phyloP scores from a whole-genome alignment of 1,140 invertebrate species.

The Sarcophaga bullata region DNA sequence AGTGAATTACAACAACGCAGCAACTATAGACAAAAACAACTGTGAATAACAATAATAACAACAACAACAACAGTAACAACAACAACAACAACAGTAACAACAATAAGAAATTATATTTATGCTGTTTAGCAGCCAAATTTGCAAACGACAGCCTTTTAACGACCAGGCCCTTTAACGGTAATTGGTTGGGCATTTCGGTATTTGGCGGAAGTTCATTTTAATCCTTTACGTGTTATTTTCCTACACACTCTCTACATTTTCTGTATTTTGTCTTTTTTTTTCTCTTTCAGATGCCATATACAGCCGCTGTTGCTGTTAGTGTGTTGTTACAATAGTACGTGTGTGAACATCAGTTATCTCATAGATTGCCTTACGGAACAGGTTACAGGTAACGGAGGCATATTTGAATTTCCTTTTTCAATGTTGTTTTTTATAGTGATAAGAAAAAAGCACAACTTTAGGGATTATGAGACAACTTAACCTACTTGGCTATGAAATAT shows the following conservation, averaged over 20 bases:
- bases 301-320: background rate
- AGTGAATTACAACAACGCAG: no score
- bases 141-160: slow-evolving; percentile 39
- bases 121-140: slow-evolving; percentile 21
- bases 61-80: background rate
- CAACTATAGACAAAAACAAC: no score
- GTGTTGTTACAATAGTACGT: background rate
- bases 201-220: slow-evolving; percentile 37
- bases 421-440: background rate
- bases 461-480: no score
- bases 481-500: no score
- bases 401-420: slow-evolving; percentile 30
- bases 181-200: slow-evolving; percentile 37
- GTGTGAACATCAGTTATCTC: background rate
- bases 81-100: background rate
- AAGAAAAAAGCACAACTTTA: no score
- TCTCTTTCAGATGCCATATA: background rate
- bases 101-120: background rate
- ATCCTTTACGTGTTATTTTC: background rate
- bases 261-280: no score
- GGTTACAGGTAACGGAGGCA: slow-evolving; percentile 5
- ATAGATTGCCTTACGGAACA: background rate
- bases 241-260: background rate
- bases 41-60: no score
- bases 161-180: slow-evolving; percentile 39